phyloP scores from a whole-genome alignment of 2,888 invertebrate genomes.

The Ornithoptera priamus region DNA sequence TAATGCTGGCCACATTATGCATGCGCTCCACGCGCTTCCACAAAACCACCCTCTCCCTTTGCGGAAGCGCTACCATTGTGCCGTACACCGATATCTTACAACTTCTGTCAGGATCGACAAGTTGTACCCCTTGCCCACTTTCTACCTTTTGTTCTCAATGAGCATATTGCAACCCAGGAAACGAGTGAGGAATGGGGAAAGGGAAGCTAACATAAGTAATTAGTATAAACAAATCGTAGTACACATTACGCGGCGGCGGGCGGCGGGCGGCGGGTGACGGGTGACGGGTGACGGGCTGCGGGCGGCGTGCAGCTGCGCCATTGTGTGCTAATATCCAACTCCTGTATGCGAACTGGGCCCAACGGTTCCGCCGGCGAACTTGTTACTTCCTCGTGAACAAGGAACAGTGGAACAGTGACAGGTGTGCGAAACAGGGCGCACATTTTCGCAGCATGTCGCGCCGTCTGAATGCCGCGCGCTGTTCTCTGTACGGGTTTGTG shows the following conservation, averaged over 20 bases:
- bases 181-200: no score
- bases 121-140: conserved; percentile 9
- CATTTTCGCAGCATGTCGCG: no score
- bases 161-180: no score
- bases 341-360: conserved; percentile 2
- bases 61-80: conserved; percentile 18
- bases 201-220: no score
- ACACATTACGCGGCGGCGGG: neutral
- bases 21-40: conserved; percentile 12
- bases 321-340: conserved; percentile 39
- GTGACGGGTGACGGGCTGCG: neutral
- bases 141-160: no score
- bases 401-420: neutral
- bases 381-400: no score
- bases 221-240: no score
- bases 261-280: neutral
- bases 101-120: conserved; percentile 17
- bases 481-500: neutral
- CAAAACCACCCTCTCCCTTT: neutral
- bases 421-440: neutral
- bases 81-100: conserved; percentile 7
- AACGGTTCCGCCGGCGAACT: neutral
- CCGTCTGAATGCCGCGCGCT: neutral
- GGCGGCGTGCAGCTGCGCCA: conserved; percentile 33
- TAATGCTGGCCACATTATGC: neutral